Evolutionary conservation across 2,797 vertebrate species (phyloP), one percentile per base, ranked within the genome.

Genomic region (Steatocranus sp.): DNA sequence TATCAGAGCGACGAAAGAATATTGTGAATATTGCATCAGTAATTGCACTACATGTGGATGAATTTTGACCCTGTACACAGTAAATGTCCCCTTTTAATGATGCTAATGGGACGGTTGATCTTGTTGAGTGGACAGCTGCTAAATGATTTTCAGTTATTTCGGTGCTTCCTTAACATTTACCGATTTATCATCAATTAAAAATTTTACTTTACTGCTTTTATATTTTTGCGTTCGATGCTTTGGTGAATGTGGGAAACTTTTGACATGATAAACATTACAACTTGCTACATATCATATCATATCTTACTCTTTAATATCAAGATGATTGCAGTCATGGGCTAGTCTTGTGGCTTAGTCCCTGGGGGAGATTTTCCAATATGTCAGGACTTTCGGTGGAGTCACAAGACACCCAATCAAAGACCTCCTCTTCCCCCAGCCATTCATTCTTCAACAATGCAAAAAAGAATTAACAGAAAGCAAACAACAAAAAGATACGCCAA

Each of bases 11-110:
- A 46, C 3, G 15, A 70, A 70, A 46, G 66, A 70, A 43, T 17
- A 43, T 17, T 70, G 63, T 70, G 23, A 18, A 43, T 70, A 46
- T 46, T 46, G 38, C 38, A 27, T 27, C 66, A 70, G 38, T 70
- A 43, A 68, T 25, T 68, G 38, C 63, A 43, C 8, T 17, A 15
- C 14, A 68, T 43, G 15, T 68, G 20, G 5, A 68, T 68, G 63
- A 17, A 17, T 68, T 68, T 43, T 68, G 36, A 25, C 8, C 20
- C 20, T 43, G 63, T 68, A 17, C 20, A 1, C 8, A 5, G 20
- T 68, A 43, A 68, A 68, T 43, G 23, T 25, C 23, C 8, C 38
- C 14, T 17, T 68, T 17, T 43, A 43, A 17, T 17, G 36, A 41
- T 41, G 61, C 20, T 66, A 41, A 25, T 43, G 20, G 14, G 36